Base-by-base conservation (phyloP, 2,888 invertebrate genomes). In the Tanypteryx hageni region DNA sequence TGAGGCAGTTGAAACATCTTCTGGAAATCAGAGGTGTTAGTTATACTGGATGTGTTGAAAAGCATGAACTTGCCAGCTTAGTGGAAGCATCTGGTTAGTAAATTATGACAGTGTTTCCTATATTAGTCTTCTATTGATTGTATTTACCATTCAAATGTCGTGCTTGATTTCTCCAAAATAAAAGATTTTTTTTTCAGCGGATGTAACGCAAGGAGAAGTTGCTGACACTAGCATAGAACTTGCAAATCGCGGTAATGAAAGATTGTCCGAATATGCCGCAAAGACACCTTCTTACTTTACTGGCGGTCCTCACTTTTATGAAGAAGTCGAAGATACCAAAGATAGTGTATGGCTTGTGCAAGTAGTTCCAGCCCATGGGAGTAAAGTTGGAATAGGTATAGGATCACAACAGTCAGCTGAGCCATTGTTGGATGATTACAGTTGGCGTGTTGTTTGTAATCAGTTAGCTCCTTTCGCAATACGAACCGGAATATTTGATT, bases 271-370 rank as follows among this genome's bases (percentile, higher is more conserved):
- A 22, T 89, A 68, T 68, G 89, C 89, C 22, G 89, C 89, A 11
- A 89, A 89, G n/a, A 61, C 89, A 10, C 89, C 94, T 8, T 93
- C 94, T 11, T 93, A 93, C 81, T 94, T 94, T 86, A 93, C 93
- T 61, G 94, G 94, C 27, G 94, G 94, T 64, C 92, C 93, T 57
- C 94, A 94, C 92, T 94, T 94, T 92, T 94, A 94, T 93, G 94
- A 94, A 92, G 93, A 95, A 94, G 96, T 96, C 10, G 96, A 96
- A 93, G 96, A 96, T 93, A 95, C 95, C 44, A 96, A 96, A 94
- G 96, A 96, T 94, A 95, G 95, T 93, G 95, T 95, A 14, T 96
- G 96, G 96, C 94, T 96, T 76, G 95, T 96, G 3, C 95, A 95
- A 94, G 95, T 96, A 3, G 94, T 95, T 22, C 94, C 94, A 10